These are phyloP conservation scores for Callosobruchus maculatus DNA, from an alignment of 2,888 invertebrate genomes.

Conservation along the genomic window DNA sequence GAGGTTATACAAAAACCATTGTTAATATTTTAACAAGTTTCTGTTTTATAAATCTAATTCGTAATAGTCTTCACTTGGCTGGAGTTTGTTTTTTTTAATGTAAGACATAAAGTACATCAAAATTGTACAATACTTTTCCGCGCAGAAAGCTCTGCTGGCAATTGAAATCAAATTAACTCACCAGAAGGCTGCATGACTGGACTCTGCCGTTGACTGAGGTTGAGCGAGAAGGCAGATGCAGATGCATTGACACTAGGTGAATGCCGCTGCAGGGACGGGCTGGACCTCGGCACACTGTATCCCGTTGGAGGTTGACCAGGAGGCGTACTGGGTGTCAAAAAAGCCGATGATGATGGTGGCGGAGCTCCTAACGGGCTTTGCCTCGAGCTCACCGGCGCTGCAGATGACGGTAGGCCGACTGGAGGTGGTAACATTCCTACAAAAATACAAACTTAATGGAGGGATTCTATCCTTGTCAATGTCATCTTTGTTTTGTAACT, in stretches of 20 bases:
- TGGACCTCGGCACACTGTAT: constrained; percentile 50
- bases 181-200: constrained; percentile 49
- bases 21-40: too few relatives aligned
- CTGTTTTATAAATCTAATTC: too few relatives aligned
- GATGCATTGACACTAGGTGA: constrained; percentile 44
- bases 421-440: neutral
- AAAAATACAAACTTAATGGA: too few relatives aligned
- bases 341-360: constrained; percentile 27
- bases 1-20: too few relatives aligned
- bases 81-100: too few relatives aligned
- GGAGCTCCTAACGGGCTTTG: constrained; percentile 34
- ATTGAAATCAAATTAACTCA: too few relatives aligned
- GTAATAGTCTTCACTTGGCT: too few relatives aligned
- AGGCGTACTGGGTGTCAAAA: constrained; percentile 35
- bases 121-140: too few relatives aligned
- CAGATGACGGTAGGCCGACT: constrained; percentile 9
- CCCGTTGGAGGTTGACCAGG: constrained; percentile 27
- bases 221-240: constrained; percentile 33
- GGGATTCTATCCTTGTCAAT: too few relatives aligned
- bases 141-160: too few relatives aligned
- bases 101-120: too few relatives aligned
- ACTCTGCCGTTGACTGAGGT: constrained; percentile 41
- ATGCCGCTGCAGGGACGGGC: constrained; percentile 55
- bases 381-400: constrained; percentile 23
- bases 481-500: too few relatives aligned